Evolutionary conservation across 2,888 invertebrate species (phyloP), one percentile per base, ranked within the genome.

Genomic region (Sinotaia quadrata): DNA sequence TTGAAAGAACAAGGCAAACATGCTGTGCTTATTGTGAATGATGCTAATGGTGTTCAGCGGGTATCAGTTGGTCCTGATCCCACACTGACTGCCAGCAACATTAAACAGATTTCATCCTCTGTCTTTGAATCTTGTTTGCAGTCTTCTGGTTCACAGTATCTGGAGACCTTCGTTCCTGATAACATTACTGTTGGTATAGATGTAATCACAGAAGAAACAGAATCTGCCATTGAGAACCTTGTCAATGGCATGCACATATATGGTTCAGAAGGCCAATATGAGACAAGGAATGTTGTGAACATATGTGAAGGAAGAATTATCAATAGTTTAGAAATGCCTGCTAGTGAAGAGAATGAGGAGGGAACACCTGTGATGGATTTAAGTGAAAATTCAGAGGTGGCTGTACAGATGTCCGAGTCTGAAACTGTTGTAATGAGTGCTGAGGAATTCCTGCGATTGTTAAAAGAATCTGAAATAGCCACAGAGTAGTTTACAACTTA

Each of bases 241-340:
- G 37, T 58, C 10, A 24, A 36, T 24, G 58, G 58, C 18, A 58
- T 58, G 37, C 10, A 58, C 24, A n/a, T n/a, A n/a, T n/a, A n/a
- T n/a, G n/a, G n/a, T n/a, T n/a, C n/a, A n/a, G n/a, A n/a, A n/a
- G n/a, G n/a, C n/a, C n/a, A n/a, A n/a, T n/a, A n/a, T n/a, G n/a
- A n/a, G n/a, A n/a, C n/a, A n/a, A n/a, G n/a, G n/a, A n/a, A n/a
- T n/a, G n/a, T n/a, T n/a, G n/a, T n/a, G n/a, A n/a, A n/a, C n/a
- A n/a, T n/a, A n/a, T n/a, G n/a, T n/a, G n/a, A n/a, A n/a, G n/a
- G n/a, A n/a, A n/a, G n/a, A n/a, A n/a, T n/a, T n/a, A n/a, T n/a
- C n/a, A n/a, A n/a, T n/a, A n/a, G n/a, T n/a, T n/a, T n/a, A n/a
- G n/a, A n/a, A n/a, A n/a, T n/a, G n/a, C n/a, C n/a, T n/a, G n/a